Evolutionary conservation across 2,113 vertebrate species (phyloP).

Genomic region (Lepus europaeus): DNA sequence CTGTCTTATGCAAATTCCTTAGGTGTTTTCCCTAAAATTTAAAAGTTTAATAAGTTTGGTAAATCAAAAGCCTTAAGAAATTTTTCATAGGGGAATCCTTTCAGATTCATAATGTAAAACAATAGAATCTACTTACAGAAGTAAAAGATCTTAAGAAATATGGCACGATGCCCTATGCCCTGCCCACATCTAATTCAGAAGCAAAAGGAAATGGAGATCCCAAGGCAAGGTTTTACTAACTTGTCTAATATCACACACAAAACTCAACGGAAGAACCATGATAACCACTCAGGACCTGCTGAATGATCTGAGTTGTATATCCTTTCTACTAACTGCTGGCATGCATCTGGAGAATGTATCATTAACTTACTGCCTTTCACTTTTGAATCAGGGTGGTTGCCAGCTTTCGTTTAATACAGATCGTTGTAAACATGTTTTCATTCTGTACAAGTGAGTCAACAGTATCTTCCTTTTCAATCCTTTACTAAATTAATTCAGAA

Average conservation of each 20-base stretch:
- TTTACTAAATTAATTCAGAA: slow-evolving; percentile 59
- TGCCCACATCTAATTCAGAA: neutral
- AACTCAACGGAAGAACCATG: neutral
- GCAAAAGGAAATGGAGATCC: neutral
- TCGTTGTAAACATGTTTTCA: slow-evolving; percentile 57
- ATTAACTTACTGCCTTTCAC: slow-evolving; percentile 24
- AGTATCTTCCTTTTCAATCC: slow-evolving; percentile 15
- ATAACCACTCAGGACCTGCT: neutral
- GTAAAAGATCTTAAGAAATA: slow-evolving; percentile 42
- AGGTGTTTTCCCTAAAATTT: slow-evolving; percentile 90
- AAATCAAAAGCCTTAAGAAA: slow-evolving; percentile 61
- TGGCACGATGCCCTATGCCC: neutral
- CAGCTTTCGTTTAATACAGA: neutral
- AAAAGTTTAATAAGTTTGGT: slow-evolving; percentile 52
- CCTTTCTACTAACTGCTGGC: neutral
- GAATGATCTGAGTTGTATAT: neutral
- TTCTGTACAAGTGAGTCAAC: slow-evolving; percentile 56
- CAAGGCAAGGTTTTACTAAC: slow-evolving; percentile 11
- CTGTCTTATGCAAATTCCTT: slow-evolving; percentile 91
- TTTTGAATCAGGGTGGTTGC: slow-evolving; percentile 2
- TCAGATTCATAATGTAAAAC: slow-evolving; percentile 57
- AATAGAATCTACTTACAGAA: slow-evolving; percentile 29
- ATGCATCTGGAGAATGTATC: neutral
- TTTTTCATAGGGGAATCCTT: slow-evolving; percentile 49
- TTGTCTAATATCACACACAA: neutral